Conservation (phyloP, 2,797 vertebrate genomes). For the Squalus acanthias region DNA sequence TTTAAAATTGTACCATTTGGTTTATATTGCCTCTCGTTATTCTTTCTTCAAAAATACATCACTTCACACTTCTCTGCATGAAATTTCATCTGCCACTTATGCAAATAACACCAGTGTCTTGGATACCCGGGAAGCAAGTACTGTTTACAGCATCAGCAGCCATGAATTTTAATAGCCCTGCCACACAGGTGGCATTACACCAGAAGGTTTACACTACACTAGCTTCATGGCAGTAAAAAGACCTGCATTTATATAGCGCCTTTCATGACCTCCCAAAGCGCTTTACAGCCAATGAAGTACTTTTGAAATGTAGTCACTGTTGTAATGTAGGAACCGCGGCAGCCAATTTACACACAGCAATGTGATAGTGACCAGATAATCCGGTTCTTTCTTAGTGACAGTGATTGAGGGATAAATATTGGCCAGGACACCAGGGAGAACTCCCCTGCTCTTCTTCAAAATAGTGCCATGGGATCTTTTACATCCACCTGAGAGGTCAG, state of each 20-base stretch:
- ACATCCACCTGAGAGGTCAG: too few species aligned
- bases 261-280: neutral
- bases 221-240: neutral
- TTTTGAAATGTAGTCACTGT: neutral
- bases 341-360: too few species aligned
- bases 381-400: too few species aligned
- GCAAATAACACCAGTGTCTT: neutral
- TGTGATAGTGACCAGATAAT: too few species aligned
- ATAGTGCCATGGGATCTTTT: too few species aligned
- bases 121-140: neutral
- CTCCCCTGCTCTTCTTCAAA: too few species aligned
- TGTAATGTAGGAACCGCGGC: neutral
- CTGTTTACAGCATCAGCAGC: neutral
- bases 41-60: neutral
- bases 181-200: neutral
- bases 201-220: neutral
- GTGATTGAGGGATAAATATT: too few species aligned
- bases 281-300: neutral
- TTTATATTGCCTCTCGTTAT: neutral
- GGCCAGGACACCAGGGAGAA: too few species aligned
- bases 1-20: neutral
- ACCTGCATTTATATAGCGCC: neutral
- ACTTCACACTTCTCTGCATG: too few species aligned
- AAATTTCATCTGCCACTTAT: neutral
- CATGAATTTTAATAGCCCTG: neutral